Evolutionary conservation across 2,797 vertebrate species (phyloP).

Genomic region (Sebastiscus albofasciatus): DNA sequence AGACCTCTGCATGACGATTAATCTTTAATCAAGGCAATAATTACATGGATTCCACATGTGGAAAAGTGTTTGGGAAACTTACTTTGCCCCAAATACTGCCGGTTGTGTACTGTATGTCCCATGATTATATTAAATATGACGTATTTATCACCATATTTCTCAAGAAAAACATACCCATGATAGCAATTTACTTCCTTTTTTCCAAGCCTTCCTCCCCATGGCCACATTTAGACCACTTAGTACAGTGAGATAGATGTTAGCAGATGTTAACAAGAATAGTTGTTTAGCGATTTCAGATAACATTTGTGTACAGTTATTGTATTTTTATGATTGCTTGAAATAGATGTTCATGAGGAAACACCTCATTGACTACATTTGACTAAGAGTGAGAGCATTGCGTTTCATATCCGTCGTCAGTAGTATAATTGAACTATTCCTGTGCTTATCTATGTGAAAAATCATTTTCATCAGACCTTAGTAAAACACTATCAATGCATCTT

Average conservation of each 20-base stretch:
- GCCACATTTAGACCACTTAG: neutral
- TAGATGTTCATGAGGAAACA: neutral
- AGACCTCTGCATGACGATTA: slow-evolving; percentile 26
- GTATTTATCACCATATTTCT: slow-evolving; percentile 14
- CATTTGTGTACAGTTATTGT: neutral
- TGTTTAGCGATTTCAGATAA: neutral
- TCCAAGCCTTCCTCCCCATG: neutral
- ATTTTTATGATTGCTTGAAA: neutral
- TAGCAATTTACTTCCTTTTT: neutral
- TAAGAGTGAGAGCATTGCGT: neutral
- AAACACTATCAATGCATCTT: neutral
- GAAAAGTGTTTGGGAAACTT: slow-evolving; percentile 15
- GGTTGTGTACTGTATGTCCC: slow-evolving; percentile 14
- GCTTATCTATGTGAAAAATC: neutral
- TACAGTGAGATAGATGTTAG: neutral
- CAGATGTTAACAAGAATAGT: neutral
- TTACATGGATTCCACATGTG: slow-evolving; percentile 20
- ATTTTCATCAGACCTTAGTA: neutral
- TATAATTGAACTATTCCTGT: neutral
- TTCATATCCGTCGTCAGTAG: neutral
- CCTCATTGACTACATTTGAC: neutral
- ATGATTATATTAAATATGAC: slow-evolving; percentile 7
- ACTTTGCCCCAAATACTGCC: slow-evolving; percentile 22
- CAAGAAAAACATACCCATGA: neutral
- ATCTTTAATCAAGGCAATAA: slow-evolving; percentile 34